These are phyloP conservation scores for Nothobranchius furzeri DNA, from an alignment of 2,113 vertebrate genomes.

Conservation along the genomic window DNA sequence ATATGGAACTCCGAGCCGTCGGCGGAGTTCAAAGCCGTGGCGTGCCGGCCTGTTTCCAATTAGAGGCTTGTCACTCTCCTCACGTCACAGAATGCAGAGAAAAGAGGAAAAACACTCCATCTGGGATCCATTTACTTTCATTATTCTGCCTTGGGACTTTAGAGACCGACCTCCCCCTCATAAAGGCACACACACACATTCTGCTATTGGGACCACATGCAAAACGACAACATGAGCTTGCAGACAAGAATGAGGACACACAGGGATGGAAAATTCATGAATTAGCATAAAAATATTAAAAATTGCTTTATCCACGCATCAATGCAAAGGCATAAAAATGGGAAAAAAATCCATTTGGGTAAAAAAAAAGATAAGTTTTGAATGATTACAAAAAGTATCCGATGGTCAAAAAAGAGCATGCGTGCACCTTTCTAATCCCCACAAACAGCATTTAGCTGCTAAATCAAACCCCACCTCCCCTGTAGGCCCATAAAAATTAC, in stretches of 20 bases:
- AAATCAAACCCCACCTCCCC: constrained; percentile 64
- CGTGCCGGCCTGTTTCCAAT: constrained; percentile 77
- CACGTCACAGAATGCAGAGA: constrained; percentile 79
- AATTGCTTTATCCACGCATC: no score
- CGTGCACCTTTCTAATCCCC: constrained; percentile 4
- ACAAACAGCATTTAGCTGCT: constrained; percentile 38
- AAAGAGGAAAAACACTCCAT: constrained; percentile 76
- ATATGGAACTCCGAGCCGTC: constrained; percentile 34
- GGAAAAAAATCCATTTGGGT: not conserved
- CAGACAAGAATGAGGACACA: constrained; percentile 39
- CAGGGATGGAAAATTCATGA: constrained; percentile 39
- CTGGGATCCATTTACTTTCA: constrained; percentile 85
- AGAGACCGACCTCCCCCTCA: constrained; percentile 58
- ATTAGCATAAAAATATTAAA: not conserved
- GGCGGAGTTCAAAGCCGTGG: constrained; percentile 75
- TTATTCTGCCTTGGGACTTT: constrained; percentile 78
- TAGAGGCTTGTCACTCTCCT: constrained; percentile 81
- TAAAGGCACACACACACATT: constrained; percentile 36
- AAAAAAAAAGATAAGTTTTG: no score
- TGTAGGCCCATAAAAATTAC: constrained; percentile 75
- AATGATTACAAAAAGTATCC: no score
- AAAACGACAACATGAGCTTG: constrained; percentile 63
- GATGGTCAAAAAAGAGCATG: not conserved
- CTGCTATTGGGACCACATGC: constrained; percentile 60
- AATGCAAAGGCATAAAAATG: not conserved